Conservation (phyloP, 2,888 invertebrate species). For the Calephelis perditalis region DNA sequence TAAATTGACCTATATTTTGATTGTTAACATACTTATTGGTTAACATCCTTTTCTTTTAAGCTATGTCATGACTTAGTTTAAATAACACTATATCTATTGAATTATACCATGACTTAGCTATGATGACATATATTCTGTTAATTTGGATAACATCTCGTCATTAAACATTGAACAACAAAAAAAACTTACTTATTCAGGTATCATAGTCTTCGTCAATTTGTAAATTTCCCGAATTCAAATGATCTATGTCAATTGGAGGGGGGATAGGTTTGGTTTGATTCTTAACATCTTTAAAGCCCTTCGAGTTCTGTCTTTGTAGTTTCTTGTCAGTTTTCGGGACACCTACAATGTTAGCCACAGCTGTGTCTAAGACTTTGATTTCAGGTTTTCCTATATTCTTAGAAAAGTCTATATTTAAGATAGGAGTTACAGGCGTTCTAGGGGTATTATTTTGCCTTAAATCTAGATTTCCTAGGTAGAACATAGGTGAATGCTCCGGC, state of each 20-base stretch:
- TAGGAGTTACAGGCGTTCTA: constrained; percentile 48
- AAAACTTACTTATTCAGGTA: constrained; percentile 60
- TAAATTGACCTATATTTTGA: too few species aligned
- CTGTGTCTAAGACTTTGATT: constrained; percentile 57
- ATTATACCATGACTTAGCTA: background rate
- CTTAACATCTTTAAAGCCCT: constrained; percentile 41
- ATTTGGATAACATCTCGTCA: constrained; percentile 34
- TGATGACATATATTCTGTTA: constrained; percentile 3
- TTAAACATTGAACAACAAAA: constrained; percentile 37
- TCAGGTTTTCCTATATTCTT: constrained; percentile 59
- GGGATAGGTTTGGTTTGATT: constrained; percentile 41
- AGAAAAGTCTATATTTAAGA: constrained; percentile 66
- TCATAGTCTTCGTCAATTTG: constrained; percentile 75
- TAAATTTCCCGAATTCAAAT: constrained; percentile 60
- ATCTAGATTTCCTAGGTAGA: constrained; percentile 28
- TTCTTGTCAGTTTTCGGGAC: constrained; percentile 40
- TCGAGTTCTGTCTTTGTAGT: constrained; percentile 53
- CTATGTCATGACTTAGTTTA: too few species aligned
- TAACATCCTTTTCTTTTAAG: too few species aligned
- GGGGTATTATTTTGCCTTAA: constrained; percentile 34
- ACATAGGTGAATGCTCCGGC: constrained; percentile 34
- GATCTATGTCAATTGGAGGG: constrained; percentile 50
- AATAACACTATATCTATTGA: too few species aligned
- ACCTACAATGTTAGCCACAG: constrained; percentile 40
- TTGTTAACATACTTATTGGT: too few species aligned